Evolutionary conservation across 2,113 vertebrate species (phyloP), one percentile per base, ranked within the genome.

Genomic region (Ptilorrhoa leucosticta): DNA sequence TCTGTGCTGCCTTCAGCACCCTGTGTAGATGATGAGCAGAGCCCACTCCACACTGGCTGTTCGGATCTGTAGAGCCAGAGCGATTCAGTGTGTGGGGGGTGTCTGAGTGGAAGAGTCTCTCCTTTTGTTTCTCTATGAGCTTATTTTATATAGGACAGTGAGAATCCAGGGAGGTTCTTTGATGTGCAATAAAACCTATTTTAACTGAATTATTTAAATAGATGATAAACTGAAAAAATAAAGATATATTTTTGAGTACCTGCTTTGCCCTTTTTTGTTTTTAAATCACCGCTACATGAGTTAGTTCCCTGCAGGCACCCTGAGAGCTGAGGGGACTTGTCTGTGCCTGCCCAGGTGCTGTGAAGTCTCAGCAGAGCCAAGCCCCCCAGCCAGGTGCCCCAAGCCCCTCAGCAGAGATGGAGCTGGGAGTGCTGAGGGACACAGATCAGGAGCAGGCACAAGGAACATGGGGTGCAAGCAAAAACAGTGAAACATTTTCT

Each of bases 161-260:
- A 84, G 83, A 89, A 61, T 88, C 39, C 54, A 87, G 76, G 53
- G 93, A 82, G 83, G 77, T 95, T 94, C 64, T 91, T 91, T 81
- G 24, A 94, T 33, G 96, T 96, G 96, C 97, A 97, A 97, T 97
- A 95, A 93, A 89, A 92, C 3, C 21, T 96, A 96, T 97, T 96
- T 96, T 97, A 95, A 95, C 37, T 79, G 88, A 73, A 61, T 92
- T 97, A 97, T 97, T 97, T 97, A 97, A 97, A 92, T 75, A 80
- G 80, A 63, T 61, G 56, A 61, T 72, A 83, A 90, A 90, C 45
- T 76, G 61, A 86, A 82, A 85, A 85, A 93, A 90, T 94, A 97
- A 97, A 97, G 69, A 91, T 96, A 86, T 97, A 97, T 97, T 97
- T 97, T 97, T 97, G 13, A 89, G 22, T 97, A 97, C 78, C n/a